Evolutionary conservation across 1,140 invertebrate species (phyloP), one percentile per base, ranked within the genome.

Genomic region (Euura saliciscinereae): DNA sequence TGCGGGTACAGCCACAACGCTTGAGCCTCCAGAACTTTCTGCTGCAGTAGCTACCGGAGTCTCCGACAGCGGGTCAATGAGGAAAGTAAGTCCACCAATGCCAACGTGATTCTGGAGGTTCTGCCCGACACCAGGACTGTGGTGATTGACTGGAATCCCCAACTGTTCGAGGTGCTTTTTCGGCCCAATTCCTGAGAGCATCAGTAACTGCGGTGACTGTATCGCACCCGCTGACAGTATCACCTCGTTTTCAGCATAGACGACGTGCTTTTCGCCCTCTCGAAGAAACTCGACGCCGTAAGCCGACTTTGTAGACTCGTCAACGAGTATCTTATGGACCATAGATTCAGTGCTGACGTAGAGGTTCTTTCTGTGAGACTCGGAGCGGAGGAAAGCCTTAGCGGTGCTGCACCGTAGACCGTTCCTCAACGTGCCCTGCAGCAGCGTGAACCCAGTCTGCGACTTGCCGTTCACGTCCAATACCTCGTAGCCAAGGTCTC

Each of bases 31-130:
- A n/a, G n/a, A n/a, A n/a, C n/a, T n/a, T n/a, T 69, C 91, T 90
- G 82, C 91, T 4, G 83, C 84, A 42, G 83, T 83, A 0, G 86
- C 83, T 73, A 77, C 77, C 7, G 84, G 71, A 84, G 88, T 70
- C 69, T 93, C 90, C 2, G 76, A 79, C 0, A 86, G 85, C 71
- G 89, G 82, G 75, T 94, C 92, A 0, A 94, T 89, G 44, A 91
- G 83, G 78, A 94, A 94, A 0, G 90, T 91, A 68, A 94, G 85
- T 2, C 91, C 91, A 43, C 90, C 91, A 65, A 93, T 90, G 1
- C 91, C 93, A 28, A 94, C 89, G 76, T 96, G 94, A 83, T 95
- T 94, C 79, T 94, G 92, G 0, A 97, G 88, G 83, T 96, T 96
- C 71, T 92, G 89, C 1, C 96, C 96, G 0, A 97, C 94, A 45